Evolutionary conservation across 2,113 vertebrate genomes (phyloP), one percentile per base, ranked within the genome.

Genomic region (Ceyx melanurus): DNA sequence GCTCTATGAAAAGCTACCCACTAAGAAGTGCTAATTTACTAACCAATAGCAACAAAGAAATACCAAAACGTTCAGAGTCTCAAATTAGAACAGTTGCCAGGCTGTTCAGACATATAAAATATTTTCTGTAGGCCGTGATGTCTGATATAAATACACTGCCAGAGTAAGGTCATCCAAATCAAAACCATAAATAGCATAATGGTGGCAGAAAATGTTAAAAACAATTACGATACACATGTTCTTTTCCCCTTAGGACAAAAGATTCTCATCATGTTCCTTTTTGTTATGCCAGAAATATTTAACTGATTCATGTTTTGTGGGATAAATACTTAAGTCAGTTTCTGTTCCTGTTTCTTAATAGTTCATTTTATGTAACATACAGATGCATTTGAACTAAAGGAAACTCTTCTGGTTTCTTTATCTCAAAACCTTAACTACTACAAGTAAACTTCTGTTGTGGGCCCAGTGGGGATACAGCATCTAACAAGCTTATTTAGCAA

Each of bases 71-170:
- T 73, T 91, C 70, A 9, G 16, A 71, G 42, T 33, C 74, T 90
- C 50, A 82, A 56, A 83, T 73, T 58, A 73, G 76, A 94, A 84
- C 56, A 48, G 51, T 64, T 93, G 54, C 94, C 93, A 95, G 77
- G 35, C 16, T 92, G 77, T 84, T 95, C 90, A 95, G 96, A 96
- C 76, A 3, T 94, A 92, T 93, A 89, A 96, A 95, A 94, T 95
- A 95, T 33, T 93, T 96, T 92, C 81, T 95, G 92, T 87, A 94
- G 81, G 83, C 84, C 0, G 25, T 89, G 92, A 94, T 93, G 92
- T 97, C 86, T 96, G 92, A 91, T 75, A 93, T 89, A 89, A 95
- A 95, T 31, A 83, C 81, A 74, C 64, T 93, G 67, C 86, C 78
- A 89, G 78, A 93, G 60, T 25, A 92, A 86, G 94, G 93, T 92